Conservation (phyloP, 2,113 vertebrate genomes). For the Perccottus glenii region DNA sequence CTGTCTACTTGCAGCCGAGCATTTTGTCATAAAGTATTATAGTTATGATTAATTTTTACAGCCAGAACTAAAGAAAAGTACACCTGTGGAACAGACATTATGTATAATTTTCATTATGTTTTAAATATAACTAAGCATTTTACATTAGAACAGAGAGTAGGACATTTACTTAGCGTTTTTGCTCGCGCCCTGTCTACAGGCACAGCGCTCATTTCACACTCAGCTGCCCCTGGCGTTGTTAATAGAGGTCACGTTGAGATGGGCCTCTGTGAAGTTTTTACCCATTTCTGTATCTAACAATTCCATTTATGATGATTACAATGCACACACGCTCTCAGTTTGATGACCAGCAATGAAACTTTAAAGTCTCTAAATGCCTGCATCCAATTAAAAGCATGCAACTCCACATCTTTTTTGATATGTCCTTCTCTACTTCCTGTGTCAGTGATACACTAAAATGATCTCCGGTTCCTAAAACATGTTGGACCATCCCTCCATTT, state of each 20-base stretch:
- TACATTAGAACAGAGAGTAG: slow-evolving; percentile 2
- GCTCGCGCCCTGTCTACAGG: background rate
- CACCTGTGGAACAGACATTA: background rate
- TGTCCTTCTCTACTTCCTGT: background rate
- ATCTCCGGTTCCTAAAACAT: slow-evolving; percentile 50
- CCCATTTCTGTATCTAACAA: slow-evolving; percentile 31
- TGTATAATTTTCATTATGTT: slow-evolving; percentile 20
- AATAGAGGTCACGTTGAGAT: slow-evolving; percentile 79
- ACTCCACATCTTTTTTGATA: background rate
- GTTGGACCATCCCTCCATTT: slow-evolving; percentile 58
- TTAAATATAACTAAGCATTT: slow-evolving; percentile 15
- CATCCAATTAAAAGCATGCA: background rate
- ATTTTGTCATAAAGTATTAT: background rate
- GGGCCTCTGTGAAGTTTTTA: slow-evolving; percentile 46
- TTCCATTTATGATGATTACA: slow-evolving; percentile 47
- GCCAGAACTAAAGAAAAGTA: background rate
- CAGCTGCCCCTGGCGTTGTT: slow-evolving; percentile 58
- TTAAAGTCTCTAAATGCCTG: background rate
- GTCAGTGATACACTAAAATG: slow-evolving; percentile 39
- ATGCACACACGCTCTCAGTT: background rate
- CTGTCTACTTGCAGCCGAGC: background rate
- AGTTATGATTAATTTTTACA: slow-evolving; percentile 1
- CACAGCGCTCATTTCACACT: slow-evolving; percentile 72
- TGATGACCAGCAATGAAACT: slow-evolving; percentile 5
- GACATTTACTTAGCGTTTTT: background rate